Percentiles rank a stretch among this genome's conserved stretches.
Evolutionary conservation across 2,113 vertebrate species (phyloP).

Genomic region (Chinchilla lanigera): DNA sequence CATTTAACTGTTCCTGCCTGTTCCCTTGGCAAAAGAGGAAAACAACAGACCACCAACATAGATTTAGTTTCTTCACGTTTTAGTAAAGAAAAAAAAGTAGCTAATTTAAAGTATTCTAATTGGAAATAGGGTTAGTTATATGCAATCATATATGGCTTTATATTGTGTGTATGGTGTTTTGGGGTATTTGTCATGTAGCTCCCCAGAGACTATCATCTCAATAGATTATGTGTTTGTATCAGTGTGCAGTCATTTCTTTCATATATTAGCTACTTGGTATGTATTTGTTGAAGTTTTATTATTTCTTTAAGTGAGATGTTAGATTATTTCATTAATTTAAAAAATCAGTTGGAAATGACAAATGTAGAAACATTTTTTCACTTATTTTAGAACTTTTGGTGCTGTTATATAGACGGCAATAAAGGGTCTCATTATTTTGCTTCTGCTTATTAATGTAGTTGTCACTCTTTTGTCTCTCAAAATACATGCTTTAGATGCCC

Average conservation of each 20-base stretch:
- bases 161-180: neutral
- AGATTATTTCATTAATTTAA: slow-evolving; percentile 35
- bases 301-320: neutral
- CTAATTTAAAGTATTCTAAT: neutral
- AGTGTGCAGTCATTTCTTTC: neutral
- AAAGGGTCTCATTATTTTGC: slow-evolving; percentile 15
- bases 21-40: neutral
- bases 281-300: neutral
- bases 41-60: neutral
- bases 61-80: neutral
- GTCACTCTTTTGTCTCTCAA: slow-evolving; percentile 21
- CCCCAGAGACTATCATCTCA: neutral
- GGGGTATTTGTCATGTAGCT: neutral
- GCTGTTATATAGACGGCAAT: neutral
- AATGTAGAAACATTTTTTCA: neutral
- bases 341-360: neutral
- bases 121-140: neutral
- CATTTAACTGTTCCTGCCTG: neutral
- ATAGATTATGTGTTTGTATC: neutral
- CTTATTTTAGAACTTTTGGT: slow-evolving; percentile 37
- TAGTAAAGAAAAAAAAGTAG: neutral
- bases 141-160: rapidly evolving
- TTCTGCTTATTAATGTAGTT: neutral
- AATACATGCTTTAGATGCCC: neutral
- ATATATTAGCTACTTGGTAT: neutral